Conservation (phyloP, 2,888 invertebrate species). For the Oscheius sp. region DNA sequence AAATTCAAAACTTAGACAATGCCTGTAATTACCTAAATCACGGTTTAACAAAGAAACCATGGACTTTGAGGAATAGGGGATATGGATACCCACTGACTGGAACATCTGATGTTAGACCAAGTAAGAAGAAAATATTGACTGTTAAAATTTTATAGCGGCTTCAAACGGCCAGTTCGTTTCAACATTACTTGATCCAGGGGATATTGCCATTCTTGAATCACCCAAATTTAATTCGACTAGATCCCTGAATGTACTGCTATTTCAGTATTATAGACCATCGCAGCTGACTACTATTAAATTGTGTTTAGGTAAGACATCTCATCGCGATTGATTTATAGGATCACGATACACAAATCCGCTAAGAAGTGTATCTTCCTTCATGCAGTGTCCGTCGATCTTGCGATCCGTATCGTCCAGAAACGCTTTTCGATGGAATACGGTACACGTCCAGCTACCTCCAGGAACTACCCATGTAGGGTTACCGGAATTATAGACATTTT, state of each 20-base stretch:
- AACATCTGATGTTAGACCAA: slow-evolving; percentile 62
- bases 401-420: slow-evolving; percentile 65
- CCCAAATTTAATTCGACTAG: slow-evolving; percentile 64
- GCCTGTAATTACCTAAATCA: slow-evolving; percentile 69
- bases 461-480: slow-evolving; percentile 63
- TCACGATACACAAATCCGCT: slow-evolving; percentile 63
- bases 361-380: slow-evolving; percentile 61
- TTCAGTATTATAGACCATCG: slow-evolving; percentile 66
- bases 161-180: slow-evolving; percentile 67
- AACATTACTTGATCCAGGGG: slow-evolving; percentile 65
- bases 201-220: slow-evolving; percentile 68
- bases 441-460: slow-evolving; percentile 67
- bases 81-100: slow-evolving; percentile 68
- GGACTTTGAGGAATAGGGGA: slow-evolving; percentile 65
- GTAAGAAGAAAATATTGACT: slow-evolving; percentile 29
- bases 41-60: slow-evolving; percentile 68
- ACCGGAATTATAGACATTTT: background rate
- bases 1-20: too few species aligned
- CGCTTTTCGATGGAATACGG: slow-evolving; percentile 67
- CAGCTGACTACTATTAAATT: slow-evolving; percentile 63
- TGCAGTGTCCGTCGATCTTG: slow-evolving; percentile 66
- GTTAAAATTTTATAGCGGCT: slow-evolving; percentile 36
- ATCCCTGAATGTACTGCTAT: slow-evolving; percentile 67
- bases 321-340: slow-evolving; percentile 31
- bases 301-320: slow-evolving; percentile 36